phyloP scores from a whole-genome alignment of 1,140 invertebrate genomes.

The Drosophila cardini region DNA sequence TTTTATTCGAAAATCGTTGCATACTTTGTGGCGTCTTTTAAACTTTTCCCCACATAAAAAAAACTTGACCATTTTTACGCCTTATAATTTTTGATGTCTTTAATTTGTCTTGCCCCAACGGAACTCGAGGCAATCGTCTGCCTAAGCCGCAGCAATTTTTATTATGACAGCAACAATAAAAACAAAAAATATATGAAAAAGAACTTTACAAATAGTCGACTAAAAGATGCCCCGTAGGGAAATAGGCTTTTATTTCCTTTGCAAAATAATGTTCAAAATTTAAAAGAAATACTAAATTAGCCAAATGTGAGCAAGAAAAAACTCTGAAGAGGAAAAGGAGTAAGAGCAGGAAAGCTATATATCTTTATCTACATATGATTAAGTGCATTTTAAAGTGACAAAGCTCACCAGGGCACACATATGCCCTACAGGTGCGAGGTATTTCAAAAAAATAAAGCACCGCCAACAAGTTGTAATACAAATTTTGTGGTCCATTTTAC shows the following conservation, averaged over 20 bases:
- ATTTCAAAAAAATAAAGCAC: constrained; percentile 44
- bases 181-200: constrained; percentile 14
- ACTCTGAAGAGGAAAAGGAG: too few relatives aligned
- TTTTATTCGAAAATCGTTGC: constrained; percentile 46
- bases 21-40: constrained; percentile 46
- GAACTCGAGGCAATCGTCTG: constrained; percentile 38
- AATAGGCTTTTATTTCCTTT: too few relatives aligned
- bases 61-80: constrained; percentile 72
- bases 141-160: constrained; percentile 75
- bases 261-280: neutral
- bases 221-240: neutral
- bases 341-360: too few relatives aligned
- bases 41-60: constrained; percentile 25
- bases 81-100: constrained; percentile 81
- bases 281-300: too few relatives aligned
- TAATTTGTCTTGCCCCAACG: constrained; percentile 74
- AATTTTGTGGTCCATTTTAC: constrained; percentile 81
- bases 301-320: too few relatives aligned
- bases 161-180: constrained; percentile 77
- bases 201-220: constrained; percentile 4
- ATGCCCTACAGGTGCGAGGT: neutral
- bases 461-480: constrained; percentile 76
- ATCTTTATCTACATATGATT: too few relatives aligned
- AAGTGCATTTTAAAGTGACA: neutral
- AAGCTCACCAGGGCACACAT: neutral